Evolutionary conservation across 2,888 invertebrate species (phyloP).

Genomic region (Candidula unifasciata): DNA sequence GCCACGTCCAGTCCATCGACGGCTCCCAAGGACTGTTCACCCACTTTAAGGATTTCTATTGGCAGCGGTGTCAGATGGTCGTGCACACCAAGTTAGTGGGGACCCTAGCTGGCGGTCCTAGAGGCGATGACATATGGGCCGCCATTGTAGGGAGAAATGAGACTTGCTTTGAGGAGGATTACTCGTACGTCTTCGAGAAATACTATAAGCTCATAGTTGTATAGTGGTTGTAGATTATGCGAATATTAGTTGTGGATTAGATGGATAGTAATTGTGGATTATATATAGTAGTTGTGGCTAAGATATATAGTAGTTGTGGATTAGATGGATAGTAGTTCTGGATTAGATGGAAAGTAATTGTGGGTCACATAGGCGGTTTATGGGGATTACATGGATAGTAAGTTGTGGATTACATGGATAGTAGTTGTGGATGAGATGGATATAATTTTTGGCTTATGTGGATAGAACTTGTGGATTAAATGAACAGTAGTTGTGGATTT

Average conservation of each 20-base stretch:
- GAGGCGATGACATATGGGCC: slow-evolving; percentile 6
- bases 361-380: too few relatives aligned
- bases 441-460: background rate
- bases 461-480: background rate
- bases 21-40: background rate
- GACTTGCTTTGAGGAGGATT: slow-evolving; percentile 35
- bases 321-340: too few relatives aligned
- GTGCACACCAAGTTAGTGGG: slow-evolving; percentile 9
- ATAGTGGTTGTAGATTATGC: background rate
- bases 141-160: slow-evolving; percentile 13
- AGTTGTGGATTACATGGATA: background rate
- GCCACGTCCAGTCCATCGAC: background rate
- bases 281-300: too few relatives aligned
- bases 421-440: background rate
- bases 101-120: background rate
- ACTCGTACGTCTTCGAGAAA: slow-evolving; percentile 5
- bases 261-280: too few relatives aligned
- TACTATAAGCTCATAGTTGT: slow-evolving; percentile 35
- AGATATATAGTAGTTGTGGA: too few relatives aligned
- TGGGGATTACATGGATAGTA: background rate
- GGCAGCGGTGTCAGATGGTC: slow-evolving; percentile 42
- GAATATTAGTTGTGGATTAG: too few relatives aligned
- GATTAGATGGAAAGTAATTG: too few relatives aligned
- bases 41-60: slow-evolving; percentile 41
- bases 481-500: background rate